Evolutionary conservation across 2,797 vertebrate genomes (phyloP).

Genomic region (Dendrocincla fuliginosa): DNA sequence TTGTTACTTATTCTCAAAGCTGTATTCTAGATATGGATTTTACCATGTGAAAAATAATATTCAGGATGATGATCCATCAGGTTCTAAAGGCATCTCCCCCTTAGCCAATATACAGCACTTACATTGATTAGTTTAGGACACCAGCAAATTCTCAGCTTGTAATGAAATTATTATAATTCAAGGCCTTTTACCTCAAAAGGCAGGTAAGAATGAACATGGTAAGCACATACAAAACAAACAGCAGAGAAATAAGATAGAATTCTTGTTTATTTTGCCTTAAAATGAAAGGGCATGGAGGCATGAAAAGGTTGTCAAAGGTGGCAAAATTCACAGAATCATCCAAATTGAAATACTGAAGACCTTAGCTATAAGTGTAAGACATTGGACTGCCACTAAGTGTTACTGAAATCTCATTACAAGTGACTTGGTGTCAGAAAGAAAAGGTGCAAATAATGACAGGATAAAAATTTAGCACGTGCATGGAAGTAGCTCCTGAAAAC

Average conservation of each 20-base stretch:
- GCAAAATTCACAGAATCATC: background rate
- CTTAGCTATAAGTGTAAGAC: background rate
- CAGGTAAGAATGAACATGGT: background rate
- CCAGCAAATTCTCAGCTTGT: background rate
- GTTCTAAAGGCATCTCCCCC: background rate
- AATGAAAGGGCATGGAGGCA: background rate
- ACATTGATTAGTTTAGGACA: background rate
- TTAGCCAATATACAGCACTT: background rate
- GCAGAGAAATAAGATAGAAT: background rate
- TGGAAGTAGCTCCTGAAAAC: background rate
- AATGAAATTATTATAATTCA: background rate
- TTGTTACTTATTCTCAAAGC: background rate
- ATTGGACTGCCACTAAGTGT: background rate
- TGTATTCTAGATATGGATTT: background rate
- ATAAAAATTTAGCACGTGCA: background rate
- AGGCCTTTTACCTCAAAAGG: background rate
- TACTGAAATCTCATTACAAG: background rate
- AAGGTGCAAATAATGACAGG: background rate
- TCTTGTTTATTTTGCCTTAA: background rate
- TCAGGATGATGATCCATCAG: background rate
- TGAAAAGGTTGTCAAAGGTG: background rate
- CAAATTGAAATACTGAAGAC: background rate
- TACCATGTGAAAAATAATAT: background rate
- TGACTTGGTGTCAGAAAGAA: background rate
- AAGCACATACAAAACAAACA: background rate